Evolutionary conservation across 2,113 vertebrate species (phyloP).

Genomic region (Microtus richardsoni): DNA sequence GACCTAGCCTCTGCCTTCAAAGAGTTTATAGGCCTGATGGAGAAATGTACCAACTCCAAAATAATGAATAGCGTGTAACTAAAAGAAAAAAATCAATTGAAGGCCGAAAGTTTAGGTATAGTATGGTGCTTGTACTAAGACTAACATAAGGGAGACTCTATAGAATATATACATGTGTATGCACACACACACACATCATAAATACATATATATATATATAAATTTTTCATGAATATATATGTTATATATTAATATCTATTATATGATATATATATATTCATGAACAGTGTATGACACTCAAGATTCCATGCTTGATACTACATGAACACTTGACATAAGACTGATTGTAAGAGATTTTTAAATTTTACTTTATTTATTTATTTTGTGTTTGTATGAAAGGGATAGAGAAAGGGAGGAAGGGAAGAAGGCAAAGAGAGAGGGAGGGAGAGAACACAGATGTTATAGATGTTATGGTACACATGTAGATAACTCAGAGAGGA

Average conservation of each 20-base stretch:
- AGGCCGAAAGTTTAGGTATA: background rate
- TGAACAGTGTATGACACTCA: background rate
- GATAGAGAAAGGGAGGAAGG: background rate
- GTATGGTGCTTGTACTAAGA: background rate
- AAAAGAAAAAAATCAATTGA: background rate
- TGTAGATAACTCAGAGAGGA: background rate
- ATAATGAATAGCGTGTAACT: background rate
- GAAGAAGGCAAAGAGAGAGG: background rate
- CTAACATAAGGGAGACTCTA: background rate
- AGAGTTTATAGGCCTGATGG: background rate
- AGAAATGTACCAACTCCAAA: background rate
- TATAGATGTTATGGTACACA: background rate
- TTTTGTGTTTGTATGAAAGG: background rate
- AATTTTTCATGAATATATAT: background rate
- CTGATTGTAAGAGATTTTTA: background rate
- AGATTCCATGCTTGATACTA: background rate
- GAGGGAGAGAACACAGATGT: background rate
- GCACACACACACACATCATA: background rate
- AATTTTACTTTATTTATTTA: background rate
- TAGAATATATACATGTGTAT: too few species aligned
- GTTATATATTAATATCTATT: too few species aligned
- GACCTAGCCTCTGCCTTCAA: background rate
- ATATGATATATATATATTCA: background rate
- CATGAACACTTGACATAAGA: background rate
- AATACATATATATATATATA: too few species aligned